Conservation (phyloP, 2,888 invertebrate genomes). For the Spicauda simplicius region DNA sequence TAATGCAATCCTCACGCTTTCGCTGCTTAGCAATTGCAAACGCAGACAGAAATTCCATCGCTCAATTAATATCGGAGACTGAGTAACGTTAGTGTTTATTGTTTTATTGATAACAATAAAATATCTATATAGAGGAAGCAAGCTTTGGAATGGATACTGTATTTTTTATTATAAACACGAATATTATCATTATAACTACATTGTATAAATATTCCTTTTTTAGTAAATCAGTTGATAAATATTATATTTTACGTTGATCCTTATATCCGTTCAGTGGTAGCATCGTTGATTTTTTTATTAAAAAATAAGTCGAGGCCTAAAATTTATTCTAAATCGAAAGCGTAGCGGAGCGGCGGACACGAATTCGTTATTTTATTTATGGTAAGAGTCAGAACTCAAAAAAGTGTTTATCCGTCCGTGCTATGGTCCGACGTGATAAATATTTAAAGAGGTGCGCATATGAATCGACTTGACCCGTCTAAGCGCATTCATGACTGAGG, state of each 20-base stretch:
- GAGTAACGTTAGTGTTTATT: background rate
- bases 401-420: conserved; percentile 24
- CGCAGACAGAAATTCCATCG: conserved; percentile 19
- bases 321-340: background rate
- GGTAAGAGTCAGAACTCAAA: conserved; percentile 20
- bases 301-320: background rate
- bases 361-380: conserved; percentile 29
- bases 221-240: no score
- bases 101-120: no score
- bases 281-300: background rate
- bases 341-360: conserved; percentile 12
- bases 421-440: conserved; percentile 51
- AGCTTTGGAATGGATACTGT: no score
- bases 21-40: conserved; percentile 3
- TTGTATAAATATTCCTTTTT: no score
- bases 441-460: conserved; percentile 58
- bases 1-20: no score
- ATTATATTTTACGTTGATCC: no score
- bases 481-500: conserved; percentile 55
- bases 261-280: no score
- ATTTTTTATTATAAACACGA: no score
- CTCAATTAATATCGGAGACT: conserved; percentile 13
- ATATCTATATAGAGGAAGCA: no score
- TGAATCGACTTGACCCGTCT: conserved; percentile 63
- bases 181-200: no score